These are phyloP conservation scores for Porphyrio hochstetteri DNA, from an alignment of 2,113 vertebrate species.

Conservation along the genomic window DNA sequence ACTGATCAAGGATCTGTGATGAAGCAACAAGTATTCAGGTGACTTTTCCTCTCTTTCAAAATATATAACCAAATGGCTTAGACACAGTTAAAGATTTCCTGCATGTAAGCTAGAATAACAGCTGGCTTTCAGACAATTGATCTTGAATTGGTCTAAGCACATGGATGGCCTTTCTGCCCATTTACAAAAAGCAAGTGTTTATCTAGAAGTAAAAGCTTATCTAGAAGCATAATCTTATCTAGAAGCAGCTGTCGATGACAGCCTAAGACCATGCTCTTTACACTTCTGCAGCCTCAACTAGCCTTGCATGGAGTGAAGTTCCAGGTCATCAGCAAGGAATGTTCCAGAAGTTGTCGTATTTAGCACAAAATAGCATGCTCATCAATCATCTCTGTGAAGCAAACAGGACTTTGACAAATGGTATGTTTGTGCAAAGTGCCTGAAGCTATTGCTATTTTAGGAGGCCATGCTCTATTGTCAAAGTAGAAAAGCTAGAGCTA, in stretches of 20 bases:
- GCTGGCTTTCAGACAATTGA: neutral
- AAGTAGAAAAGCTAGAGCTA: neutral
- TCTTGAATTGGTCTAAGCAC: neutral
- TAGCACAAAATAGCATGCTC: constrained; percentile 37
- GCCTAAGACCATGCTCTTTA: neutral
- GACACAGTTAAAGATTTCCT: neutral
- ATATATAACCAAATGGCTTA: neutral
- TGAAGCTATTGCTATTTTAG: constrained; percentile 29
- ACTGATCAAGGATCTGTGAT: neutral
- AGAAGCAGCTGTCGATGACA: neutral
- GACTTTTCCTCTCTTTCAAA: neutral
- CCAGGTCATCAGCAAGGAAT: neutral
- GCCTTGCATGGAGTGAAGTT: neutral
- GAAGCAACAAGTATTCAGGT: neutral
- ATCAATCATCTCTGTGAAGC: constrained; percentile 23
- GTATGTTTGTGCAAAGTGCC: constrained; percentile 3
- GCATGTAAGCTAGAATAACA: neutral
- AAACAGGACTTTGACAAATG: constrained; percentile 30
- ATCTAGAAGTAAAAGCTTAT: neutral
- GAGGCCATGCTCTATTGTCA: neutral
- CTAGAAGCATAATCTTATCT: constrained; percentile 20
- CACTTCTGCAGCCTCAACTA: neutral
- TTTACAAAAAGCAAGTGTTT: neutral
- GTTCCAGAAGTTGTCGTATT: constrained; percentile 41
- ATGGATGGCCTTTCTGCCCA: neutral